Evolutionary conservation across 2,888 invertebrate genomes (phyloP).

Genomic region (Caenorhabditis panamensis): DNA sequence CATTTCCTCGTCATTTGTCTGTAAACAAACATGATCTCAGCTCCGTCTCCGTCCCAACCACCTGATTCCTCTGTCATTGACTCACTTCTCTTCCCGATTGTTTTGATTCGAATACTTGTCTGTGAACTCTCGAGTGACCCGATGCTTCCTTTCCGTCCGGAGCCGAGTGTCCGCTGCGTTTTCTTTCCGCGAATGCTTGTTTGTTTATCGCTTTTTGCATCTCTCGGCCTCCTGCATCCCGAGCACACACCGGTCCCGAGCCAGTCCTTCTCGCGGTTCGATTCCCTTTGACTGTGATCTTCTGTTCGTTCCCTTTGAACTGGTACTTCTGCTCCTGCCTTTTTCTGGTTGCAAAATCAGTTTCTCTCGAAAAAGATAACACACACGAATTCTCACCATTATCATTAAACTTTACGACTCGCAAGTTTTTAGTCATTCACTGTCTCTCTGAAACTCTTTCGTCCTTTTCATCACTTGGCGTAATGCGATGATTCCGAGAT

Average conservation of each 20-base stretch:
- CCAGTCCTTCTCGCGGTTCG: conserved; percentile 11
- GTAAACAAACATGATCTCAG: conserved; percentile 16
- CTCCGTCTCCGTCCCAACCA: not conserved
- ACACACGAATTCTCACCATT: conserved; percentile 53
- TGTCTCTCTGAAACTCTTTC: conserved; percentile 1
- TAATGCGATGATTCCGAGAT: conserved; percentile 14
- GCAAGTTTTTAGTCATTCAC: conserved; percentile 15
- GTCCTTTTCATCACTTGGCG: conserved; percentile 41
- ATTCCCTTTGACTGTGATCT: not conserved
- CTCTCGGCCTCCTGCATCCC: conserved; percentile 14
- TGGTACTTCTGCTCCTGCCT: not conserved
- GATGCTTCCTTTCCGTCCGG: conserved; percentile 20
- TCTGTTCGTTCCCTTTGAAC: conserved; percentile 1
- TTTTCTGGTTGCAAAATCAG: conserved; percentile 17
- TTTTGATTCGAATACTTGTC: conserved; percentile 14
- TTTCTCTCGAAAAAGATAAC: conserved; percentile 12
- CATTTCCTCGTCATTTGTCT: conserved; percentile 6
- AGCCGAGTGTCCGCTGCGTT: conserved; percentile 41
- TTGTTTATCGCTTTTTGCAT: conserved; percentile 58
- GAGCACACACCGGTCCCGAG: conserved; percentile 52
- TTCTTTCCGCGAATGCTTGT: conserved; percentile 34
- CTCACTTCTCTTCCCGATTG: conserved; percentile 12
- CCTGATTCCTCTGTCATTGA: conserved; percentile 7
- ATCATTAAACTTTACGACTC: conserved; percentile 57
- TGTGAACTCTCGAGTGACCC: conserved; percentile 28